These are phyloP conservation scores for Beaufortia kweichowensis DNA, from an alignment of 2,113 vertebrate species.

Conservation along the genomic window DNA sequence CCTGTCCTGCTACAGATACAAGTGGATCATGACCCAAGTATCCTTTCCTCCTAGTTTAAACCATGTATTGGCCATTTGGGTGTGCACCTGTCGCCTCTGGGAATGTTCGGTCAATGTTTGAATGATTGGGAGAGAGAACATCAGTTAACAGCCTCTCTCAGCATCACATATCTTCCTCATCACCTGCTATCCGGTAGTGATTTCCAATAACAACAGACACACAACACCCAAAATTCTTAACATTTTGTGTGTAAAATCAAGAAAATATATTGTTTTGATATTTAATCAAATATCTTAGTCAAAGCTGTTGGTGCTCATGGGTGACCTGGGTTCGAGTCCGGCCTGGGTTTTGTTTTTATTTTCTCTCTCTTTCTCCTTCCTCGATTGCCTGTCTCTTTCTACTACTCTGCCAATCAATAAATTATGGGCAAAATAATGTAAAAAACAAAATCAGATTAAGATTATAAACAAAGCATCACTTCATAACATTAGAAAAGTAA, in stretches of 20 bases:
- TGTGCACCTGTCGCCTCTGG: conserved; percentile 38
- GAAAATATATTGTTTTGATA: too few relatives aligned
- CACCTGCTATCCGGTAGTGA: neutral
- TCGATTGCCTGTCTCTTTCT: too few relatives aligned
- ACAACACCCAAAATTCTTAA: neutral
- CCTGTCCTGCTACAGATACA: conserved; percentile 35
- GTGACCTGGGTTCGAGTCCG: too few relatives aligned
- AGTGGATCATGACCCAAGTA: conserved; percentile 30
- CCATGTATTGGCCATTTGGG: conserved; percentile 20
- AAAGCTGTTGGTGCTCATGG: too few relatives aligned
- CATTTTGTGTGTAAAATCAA: too few relatives aligned
- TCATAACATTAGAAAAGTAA: conserved; percentile 2
- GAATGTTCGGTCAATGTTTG: conserved; percentile 30
- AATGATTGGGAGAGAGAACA: conserved; percentile 28
- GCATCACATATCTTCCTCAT: conserved; percentile 20
- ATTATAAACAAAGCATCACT: neutral
- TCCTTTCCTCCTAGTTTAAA: conserved; percentile 43
- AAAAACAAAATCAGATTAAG: neutral
- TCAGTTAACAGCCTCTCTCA: conserved; percentile 21
- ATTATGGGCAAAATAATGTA: too few relatives aligned
- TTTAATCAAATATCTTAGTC: too few relatives aligned
- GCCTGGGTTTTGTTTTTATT: too few relatives aligned
- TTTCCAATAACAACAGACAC: neutral
- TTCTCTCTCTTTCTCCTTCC: too few relatives aligned
- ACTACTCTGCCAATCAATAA: too few relatives aligned